These are phyloP conservation scores for Tetragonisca angustula DNA, from an alignment of 2,888 invertebrate species.

Conservation along the genomic window DNA sequence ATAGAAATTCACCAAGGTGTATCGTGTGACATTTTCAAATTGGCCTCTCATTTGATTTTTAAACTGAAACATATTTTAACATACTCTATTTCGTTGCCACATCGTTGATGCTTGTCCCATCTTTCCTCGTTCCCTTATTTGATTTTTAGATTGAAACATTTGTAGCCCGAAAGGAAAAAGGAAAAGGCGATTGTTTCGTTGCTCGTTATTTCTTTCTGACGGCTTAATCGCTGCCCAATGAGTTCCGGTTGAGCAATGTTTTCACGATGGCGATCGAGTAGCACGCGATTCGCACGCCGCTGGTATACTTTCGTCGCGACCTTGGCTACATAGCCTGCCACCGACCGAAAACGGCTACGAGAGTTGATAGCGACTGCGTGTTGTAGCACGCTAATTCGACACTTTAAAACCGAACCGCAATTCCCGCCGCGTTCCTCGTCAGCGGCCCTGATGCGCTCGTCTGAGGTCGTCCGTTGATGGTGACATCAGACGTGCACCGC, in stretches of 20 bases:
- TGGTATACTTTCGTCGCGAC: conserved; percentile 42
- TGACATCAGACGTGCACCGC: conserved; percentile 75
- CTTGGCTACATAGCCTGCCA: conserved; percentile 52
- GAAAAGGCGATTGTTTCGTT: too few species aligned
- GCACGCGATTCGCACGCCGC: conserved; percentile 34
- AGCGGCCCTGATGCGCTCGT: conserved; percentile 71
- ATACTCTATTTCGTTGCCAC: neutral
- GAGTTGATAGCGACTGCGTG: conserved; percentile 56
- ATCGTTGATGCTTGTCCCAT: too few species aligned
- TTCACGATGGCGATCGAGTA: conserved; percentile 40
- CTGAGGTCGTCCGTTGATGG: conserved; percentile 72
- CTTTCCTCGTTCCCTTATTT: too few species aligned
- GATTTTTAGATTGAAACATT: too few species aligned
- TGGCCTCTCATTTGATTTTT: too few species aligned
- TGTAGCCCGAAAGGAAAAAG: too few species aligned
- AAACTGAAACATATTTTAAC: too few species aligned
- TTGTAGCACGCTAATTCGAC: conserved; percentile 68
- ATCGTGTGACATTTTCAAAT: too few species aligned
- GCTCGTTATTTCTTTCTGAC: neutral
- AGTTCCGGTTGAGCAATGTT: conserved; percentile 49
- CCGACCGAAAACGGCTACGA: conserved; percentile 55
- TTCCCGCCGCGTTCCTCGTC: conserved; percentile 64
- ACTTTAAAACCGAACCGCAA: conserved; percentile 75
- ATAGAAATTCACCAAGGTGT: too few species aligned
- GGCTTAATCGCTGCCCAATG: neutral